A percentile compares a stretch with the other conserved stretches of the same genome.
These are phyloP conservation scores for Rhizoglyphus robini DNA, from an alignment of 1,140 invertebrate species.

Conservation along the genomic window DNA sequence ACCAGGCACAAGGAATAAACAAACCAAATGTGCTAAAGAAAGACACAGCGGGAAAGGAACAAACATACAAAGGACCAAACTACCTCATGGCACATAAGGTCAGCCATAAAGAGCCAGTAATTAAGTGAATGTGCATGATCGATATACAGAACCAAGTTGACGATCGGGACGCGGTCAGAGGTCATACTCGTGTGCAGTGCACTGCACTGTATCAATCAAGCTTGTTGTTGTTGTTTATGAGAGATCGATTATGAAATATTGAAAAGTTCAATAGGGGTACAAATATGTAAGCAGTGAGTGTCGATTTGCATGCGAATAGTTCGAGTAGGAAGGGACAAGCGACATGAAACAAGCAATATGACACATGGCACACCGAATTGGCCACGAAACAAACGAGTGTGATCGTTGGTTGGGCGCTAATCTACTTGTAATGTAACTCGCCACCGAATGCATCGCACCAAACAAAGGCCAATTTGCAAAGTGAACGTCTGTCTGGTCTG, in stretches of 20 bases:
- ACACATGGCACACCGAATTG: neutral
- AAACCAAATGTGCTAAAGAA: neutral
- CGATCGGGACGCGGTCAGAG: neutral
- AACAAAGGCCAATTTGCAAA: slow-evolving; percentile 1
- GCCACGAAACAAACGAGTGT: neutral
- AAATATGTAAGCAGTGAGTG: neutral
- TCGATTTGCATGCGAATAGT: slow-evolving; percentile 8
- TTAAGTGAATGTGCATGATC: neutral
- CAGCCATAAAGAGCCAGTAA: slow-evolving; percentile 1
- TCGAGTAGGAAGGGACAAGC: neutral
- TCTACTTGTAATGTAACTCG: neutral
- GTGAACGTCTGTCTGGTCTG: neutral
- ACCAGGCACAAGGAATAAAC: neutral
- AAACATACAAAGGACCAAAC: neutral
- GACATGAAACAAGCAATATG: neutral
- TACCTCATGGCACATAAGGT: slow-evolving; percentile 4
- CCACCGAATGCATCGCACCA: neutral
- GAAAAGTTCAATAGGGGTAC: neutral
- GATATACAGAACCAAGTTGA: neutral
- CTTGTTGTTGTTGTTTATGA: slow-evolving; percentile 6
- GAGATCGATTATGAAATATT: neutral
- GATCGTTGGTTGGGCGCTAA: neutral
- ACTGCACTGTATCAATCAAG: neutral
- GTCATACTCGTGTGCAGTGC: neutral
- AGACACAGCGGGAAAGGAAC: neutral